Conservation (phyloP, 1,140 invertebrate species). For the Chironomus tepperi region DNA sequence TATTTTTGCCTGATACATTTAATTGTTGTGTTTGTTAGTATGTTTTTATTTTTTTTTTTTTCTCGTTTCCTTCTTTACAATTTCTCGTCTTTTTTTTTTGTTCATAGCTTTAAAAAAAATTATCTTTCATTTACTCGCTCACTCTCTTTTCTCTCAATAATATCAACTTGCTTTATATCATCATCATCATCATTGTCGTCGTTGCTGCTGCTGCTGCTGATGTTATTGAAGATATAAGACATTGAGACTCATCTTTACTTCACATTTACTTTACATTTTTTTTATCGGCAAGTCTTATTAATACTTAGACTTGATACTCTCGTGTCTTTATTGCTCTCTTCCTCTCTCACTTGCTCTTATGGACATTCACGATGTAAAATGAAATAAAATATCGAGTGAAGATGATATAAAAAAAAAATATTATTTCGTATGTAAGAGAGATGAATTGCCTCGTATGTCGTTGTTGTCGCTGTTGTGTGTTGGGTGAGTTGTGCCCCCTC, state of each 20-base stretch:
- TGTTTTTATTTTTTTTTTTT: conserved; percentile 18
- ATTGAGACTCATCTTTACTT: too few species aligned
- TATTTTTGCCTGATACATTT: conserved; percentile 23
- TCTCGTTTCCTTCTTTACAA: conserved; percentile 19
- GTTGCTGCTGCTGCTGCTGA: too few species aligned
- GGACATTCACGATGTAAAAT: neutral
- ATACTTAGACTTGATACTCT: too few species aligned
- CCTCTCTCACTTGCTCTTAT: neutral
- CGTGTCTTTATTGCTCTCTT: too few species aligned
- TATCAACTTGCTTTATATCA: too few species aligned
- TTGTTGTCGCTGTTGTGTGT: neutral
- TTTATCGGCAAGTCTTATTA: too few species aligned
- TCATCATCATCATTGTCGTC: too few species aligned
- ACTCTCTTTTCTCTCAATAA: too few species aligned
- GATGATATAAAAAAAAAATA: neutral
- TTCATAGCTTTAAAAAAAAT: too few species aligned
- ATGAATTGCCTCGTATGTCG: conserved; percentile 13
- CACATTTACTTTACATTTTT: too few species aligned
- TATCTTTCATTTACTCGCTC: too few species aligned
- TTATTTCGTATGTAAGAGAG: neutral
- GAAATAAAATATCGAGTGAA: neutral
- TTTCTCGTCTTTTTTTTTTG: neutral
- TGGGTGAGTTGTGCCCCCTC: neutral
- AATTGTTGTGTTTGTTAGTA: conserved; percentile 23
- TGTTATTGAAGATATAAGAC: too few species aligned